Percentiles rank a stretch among this genome's conserved stretches.
phyloP scores from a whole-genome alignment of 2,797 vertebrate species.

The Acrossocheilus wenchowensis region DNA sequence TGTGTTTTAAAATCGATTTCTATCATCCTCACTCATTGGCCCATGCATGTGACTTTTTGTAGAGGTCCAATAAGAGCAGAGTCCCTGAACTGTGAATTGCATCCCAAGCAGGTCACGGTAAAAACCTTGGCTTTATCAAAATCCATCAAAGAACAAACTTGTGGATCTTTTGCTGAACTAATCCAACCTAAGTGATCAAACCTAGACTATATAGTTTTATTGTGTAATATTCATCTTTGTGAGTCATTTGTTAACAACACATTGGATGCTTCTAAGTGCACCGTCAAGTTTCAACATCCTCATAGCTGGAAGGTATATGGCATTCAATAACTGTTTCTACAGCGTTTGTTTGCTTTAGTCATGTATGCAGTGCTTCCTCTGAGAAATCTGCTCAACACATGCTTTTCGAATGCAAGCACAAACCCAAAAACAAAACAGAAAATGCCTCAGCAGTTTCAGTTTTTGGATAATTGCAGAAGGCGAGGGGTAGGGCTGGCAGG shows the following conservation, averaged over 20 bases:
- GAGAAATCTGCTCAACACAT: not conserved
- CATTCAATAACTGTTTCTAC: not conserved
- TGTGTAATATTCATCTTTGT: not conserved
- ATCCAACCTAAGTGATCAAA: not conserved
- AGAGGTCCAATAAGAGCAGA: not conserved
- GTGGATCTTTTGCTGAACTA: not conserved
- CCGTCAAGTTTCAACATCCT: not conserved
- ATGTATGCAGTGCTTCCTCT: not conserved
- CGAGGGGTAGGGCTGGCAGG: conserved; percentile 22
- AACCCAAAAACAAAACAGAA: conserved; percentile 23
- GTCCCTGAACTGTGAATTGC: too few species aligned
- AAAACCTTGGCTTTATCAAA: not conserved
- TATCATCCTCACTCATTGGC: not conserved
- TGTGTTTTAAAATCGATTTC: not conserved
- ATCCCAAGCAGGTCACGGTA: not conserved
- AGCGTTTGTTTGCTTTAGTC: not conserved
- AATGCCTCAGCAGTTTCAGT: not conserved
- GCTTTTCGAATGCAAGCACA: not conserved
- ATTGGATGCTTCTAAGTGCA: not conserved
- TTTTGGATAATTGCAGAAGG: conserved; percentile 3
- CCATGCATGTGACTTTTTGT: not conserved
- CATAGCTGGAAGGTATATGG: not conserved
- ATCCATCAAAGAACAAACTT: not conserved
- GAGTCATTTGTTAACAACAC: not conserved
- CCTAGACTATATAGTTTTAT: not conserved